Evolutionary conservation across 2,797 vertebrate genomes (phyloP).

Genomic region (Mus minutoides): DNA sequence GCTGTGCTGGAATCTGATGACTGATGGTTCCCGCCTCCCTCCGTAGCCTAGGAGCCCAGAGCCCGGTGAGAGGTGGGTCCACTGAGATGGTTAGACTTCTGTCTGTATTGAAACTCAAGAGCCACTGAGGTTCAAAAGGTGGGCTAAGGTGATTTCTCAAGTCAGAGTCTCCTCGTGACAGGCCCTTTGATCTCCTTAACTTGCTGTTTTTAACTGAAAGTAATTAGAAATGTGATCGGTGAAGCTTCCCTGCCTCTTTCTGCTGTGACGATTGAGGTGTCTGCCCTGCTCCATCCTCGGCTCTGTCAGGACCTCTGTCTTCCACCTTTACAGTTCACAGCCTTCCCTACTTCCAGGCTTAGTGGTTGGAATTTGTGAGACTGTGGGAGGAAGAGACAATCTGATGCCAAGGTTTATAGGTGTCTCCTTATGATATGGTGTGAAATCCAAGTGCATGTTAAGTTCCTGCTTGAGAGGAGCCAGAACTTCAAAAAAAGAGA

Average conservation of each 20-base stretch:
- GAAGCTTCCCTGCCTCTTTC: not conserved
- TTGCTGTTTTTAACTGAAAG: not conserved
- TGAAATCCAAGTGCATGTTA: not conserved
- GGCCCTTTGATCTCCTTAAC: not conserved
- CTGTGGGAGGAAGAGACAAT: not conserved
- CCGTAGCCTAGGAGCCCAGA: not conserved
- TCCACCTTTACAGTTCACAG: too few relatives aligned
- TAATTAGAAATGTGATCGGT: not conserved
- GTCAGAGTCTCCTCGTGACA: not conserved
- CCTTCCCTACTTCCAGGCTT: not conserved
- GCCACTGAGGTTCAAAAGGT: not conserved
- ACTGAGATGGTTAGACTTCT: not conserved
- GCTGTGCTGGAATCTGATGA: not conserved
- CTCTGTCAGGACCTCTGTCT: not conserved
- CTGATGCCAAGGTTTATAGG: not conserved
- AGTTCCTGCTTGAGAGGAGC: not conserved
- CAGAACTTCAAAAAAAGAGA: not conserved
- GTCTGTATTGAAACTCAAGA: not conserved
- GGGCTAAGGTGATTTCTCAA: conserved; percentile 20
- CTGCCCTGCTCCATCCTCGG: not conserved
- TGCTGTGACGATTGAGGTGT: not conserved
- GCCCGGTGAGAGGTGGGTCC: not conserved
- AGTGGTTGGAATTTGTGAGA: not conserved
- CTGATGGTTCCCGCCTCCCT: not conserved
- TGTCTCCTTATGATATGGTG: not conserved